A percentile compares a stretch with the other conserved stretches of the same genome.
Evolutionary conservation across 2,113 vertebrate species (phyloP).

Genomic region (Trochalopteron elliotii): DNA sequence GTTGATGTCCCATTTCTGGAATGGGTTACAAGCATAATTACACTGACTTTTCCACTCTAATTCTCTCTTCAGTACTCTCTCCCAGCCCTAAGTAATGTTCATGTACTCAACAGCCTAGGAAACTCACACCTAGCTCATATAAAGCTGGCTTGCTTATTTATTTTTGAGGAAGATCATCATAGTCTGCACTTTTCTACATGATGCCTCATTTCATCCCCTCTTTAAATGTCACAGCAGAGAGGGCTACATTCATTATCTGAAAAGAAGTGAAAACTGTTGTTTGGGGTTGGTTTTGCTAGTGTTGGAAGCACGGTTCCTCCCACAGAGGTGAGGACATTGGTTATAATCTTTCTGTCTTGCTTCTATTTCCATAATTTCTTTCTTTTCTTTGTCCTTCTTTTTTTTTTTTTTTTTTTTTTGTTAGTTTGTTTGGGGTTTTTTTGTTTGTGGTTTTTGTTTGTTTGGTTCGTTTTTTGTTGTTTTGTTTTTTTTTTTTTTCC

Average conservation of each 20-base stretch:
- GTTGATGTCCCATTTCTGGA: background rate
- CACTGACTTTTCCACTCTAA: background rate
- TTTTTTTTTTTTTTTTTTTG: background rate
- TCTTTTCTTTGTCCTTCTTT: no score
- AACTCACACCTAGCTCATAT: background rate
- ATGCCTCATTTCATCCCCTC: background rate
- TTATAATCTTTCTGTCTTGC: background rate
- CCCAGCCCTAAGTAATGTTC: background rate
- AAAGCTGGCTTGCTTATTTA: background rate
- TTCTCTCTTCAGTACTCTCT: background rate
- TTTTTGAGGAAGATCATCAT: background rate
- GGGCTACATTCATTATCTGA: background rate
- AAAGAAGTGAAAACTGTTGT: background rate
- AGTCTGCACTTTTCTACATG: background rate
- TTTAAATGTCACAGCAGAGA: background rate
- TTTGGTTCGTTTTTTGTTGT: fast-evolving
- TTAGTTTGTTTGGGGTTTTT: background rate
- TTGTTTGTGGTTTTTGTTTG: background rate
- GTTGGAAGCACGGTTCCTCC: background rate
- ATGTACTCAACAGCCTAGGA: background rate
- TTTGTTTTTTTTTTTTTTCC: background rate
- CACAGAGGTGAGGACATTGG: background rate
- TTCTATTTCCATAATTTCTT: background rate
- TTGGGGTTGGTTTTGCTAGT: background rate
- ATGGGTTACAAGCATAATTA: background rate